Evolutionary conservation across 2,797 vertebrate genomes (phyloP), one percentile per base, ranked within the genome.

Genomic region (Peromyscus eremicus): DNA sequence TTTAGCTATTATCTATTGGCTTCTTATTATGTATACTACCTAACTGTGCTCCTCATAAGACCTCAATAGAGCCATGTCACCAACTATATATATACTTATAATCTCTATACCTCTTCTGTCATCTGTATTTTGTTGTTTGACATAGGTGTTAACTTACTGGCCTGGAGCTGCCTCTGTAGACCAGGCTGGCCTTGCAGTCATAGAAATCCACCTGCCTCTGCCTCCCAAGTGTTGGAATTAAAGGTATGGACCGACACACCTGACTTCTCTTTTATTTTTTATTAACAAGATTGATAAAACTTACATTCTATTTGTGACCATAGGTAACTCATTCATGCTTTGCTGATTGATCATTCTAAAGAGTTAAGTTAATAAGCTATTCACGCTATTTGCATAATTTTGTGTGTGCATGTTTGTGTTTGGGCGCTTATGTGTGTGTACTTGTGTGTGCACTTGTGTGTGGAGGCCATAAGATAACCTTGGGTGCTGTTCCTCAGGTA

Each of bases 301-400:
- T 94, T 97, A 92, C 13, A 77, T 92, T 95, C 60, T 96, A 68
- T 92, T 27, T 79, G 27, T 95, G 92, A 73, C 60, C 34, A 68
- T 92, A 91, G 92, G 85, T 84, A 95, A 92, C 46, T 89, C 81
- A 95, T 92, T 57, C 17, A 92, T 95, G 73, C 60, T 95, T 97
- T 91, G 43, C 46, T 17, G 60, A 90, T 66, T 95, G 57, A 16
- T 96, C 66, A 91, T 91, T 97, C 89, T 92, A 82, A 86, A 96
- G 87, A 55, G 52, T 55, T 55, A 16, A 77, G 43, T 93, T 64
- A 96, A 83, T 70, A 52, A 96, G 92, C 34, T 96, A 40, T 77
- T 94, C 83, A 55, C 82, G n/a, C 76, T 92, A 46, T 96, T 84
- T 43, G 64, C 60, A 81, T 83, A 84, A 64, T 84, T 64, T 64